Conservation (phyloP, 2,888 invertebrate species). For the Hyalella azteca region DNA sequence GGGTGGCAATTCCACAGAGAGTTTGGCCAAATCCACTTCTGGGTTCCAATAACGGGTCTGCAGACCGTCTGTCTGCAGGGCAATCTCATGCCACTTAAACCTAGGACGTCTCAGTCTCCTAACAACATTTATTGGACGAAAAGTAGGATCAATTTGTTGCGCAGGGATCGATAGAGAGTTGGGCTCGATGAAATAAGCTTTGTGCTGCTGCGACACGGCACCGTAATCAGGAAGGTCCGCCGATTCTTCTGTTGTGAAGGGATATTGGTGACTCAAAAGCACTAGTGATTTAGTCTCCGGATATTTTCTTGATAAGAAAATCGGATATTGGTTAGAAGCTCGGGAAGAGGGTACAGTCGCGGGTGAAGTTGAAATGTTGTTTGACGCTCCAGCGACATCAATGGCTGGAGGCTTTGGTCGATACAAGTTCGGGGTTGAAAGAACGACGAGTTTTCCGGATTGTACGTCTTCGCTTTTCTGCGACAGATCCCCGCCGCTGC, state of each 20-base stretch:
- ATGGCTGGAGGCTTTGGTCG: too few relatives aligned
- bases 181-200: slow-evolving; percentile 28
- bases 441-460: too few relatives aligned
- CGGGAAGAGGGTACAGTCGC: not conserved
- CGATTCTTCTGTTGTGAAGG: not conserved
- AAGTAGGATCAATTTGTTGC: slow-evolving; percentile 1
- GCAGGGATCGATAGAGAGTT: slow-evolving; percentile 10
- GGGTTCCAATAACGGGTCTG: slow-evolving; percentile 2
- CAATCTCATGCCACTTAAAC: slow-evolving; percentile 18
- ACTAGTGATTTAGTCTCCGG: slow-evolving; percentile 25
- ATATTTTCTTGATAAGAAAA: slow-evolving; percentile 33
- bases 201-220: not conserved
- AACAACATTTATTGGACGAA: not conserved
- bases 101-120: not conserved
- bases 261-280: slow-evolving; percentile 23
- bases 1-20: not conserved
- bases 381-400: slow-evolving; percentile 14
- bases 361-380: not conserved
- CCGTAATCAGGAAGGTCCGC: slow-evolving; percentile 4
- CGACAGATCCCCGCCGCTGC: not conserved
- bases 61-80: not conserved
- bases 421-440: too few relatives aligned
- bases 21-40: not conserved
- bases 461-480: not conserved
- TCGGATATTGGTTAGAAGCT: slow-evolving; percentile 30